Conservation (phyloP, 2,888 invertebrate species). For the Herminia tarsipennalis region DNA sequence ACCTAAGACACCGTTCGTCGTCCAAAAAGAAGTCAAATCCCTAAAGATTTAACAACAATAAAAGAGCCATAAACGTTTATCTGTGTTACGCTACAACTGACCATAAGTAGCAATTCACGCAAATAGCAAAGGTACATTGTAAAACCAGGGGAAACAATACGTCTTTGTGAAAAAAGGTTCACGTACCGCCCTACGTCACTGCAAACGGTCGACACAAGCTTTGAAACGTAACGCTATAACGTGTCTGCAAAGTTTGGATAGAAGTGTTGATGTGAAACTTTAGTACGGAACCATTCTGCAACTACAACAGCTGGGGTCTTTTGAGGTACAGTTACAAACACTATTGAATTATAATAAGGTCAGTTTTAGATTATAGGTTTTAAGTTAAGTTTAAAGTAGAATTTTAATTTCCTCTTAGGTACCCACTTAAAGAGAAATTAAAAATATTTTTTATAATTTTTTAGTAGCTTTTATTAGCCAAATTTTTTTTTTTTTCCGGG, state of each 20-base stretch:
- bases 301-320: constrained; percentile 29
- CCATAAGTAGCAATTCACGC: constrained; percentile 51
- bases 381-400: too few species aligned
- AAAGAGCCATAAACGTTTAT: constrained; percentile 50
- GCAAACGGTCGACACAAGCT: constrained; percentile 14
- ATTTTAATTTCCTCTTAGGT: too few species aligned
- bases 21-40: too few species aligned
- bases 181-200: constrained; percentile 9
- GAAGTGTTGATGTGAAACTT: constrained; percentile 54
- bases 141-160: constrained; percentile 53
- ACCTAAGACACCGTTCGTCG: too few species aligned
- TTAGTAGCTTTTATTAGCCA: too few species aligned
- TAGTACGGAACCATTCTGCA: constrained; percentile 27
- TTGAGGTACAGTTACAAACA: constrained; percentile 18
- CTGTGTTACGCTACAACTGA: constrained; percentile 44
- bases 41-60: constrained; percentile 35
- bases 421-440: too few species aligned
- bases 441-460: too few species aligned
- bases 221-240: constrained; percentile 39
- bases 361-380: too few species aligned
- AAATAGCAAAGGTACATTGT: constrained; percentile 48
- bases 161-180: constrained; percentile 46
- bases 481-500: too few species aligned
- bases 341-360: neutral
- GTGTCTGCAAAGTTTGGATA: constrained; percentile 41